Evolutionary conservation across 2,797 vertebrate species (phyloP).

Genomic region (Emys orbicularis): DNA sequence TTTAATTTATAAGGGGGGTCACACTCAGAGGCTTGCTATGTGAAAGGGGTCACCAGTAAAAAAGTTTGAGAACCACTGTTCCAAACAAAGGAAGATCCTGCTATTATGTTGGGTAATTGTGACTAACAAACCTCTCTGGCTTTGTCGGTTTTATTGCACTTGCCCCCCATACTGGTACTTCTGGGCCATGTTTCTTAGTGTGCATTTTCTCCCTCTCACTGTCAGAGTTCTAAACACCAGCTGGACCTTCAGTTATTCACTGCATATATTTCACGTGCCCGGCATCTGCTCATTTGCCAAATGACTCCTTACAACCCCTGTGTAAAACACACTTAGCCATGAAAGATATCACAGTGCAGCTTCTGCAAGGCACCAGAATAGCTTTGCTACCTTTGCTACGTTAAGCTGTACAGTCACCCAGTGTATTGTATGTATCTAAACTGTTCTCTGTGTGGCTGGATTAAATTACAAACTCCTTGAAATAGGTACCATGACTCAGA

Average conservation of each 20-base stretch:
- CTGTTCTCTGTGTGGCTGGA: neutral
- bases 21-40: no score
- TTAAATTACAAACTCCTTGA: neutral
- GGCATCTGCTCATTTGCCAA: neutral
- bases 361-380: neutral
- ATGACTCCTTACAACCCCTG: neutral
- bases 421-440: neutral
- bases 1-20: no score
- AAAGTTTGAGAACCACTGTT: no score
- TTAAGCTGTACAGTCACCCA: neutral
- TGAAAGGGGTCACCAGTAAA: no score
- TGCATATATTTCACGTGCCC: neutral
- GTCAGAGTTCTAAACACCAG: neutral
- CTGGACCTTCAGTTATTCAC: neutral
- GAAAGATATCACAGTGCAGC: neutral
- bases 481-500: neutral
- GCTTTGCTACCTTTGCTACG: neutral
- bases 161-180: neutral
- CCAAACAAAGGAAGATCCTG: neutral
- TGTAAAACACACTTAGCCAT: neutral
- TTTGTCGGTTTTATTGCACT: neutral
- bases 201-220: neutral
- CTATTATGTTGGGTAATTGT: neutral
- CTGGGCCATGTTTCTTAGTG: no score
- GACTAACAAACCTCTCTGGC: neutral